Evolutionary conservation across 2,797 vertebrate species (phyloP), one percentile per base, ranked within the genome.

Genomic region (Hoplostethus atlanticus): DNA sequence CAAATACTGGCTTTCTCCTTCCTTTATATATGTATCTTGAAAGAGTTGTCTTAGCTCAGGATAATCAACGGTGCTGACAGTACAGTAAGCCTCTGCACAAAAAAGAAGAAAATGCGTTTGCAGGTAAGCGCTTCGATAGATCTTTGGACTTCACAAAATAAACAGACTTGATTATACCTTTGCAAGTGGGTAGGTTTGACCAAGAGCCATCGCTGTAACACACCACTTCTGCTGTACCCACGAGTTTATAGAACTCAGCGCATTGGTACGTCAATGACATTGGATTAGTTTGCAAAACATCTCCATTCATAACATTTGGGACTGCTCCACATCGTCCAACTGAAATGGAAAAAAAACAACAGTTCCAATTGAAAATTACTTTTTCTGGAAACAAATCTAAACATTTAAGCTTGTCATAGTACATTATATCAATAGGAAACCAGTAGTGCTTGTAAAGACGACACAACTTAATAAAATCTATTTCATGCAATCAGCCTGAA

Each of bases 251-350:
- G 46, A 2, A 25, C 0, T 0, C 0, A 0, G 0, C 2, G 63
- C 88, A 90, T 7, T 25, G 7, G 47, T 79, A 77, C 31, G 8
- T 54, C 36, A 84, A 47, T 40, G 0, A n/a, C 25, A 1, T 5
- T 6, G 0, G 0, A 0, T 3, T 0, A 17, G 0, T 0, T 2
- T 7, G 0, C 6, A 31, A 0, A 13, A 77, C 0, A 7, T 3
- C 36, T 5, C 68, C 75, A 31, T 81, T 2, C 34, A 2, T 0
- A 31, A 85, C 5, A 0, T 0, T 0, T 38, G 74, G 77, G 0
- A 0, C 0, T 4, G 0, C 0, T 53, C 52, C 68, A 57, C 79
- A 83, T 17, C 1, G 5, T 0, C 0, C 0, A 2, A 64, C 76
- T 79, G 64, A 55, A 61, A 50, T 44, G 3, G 3, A 44, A 44